Conservation (phyloP, 64 coral and sea anemone species). For the Porites lutea region DNA sequence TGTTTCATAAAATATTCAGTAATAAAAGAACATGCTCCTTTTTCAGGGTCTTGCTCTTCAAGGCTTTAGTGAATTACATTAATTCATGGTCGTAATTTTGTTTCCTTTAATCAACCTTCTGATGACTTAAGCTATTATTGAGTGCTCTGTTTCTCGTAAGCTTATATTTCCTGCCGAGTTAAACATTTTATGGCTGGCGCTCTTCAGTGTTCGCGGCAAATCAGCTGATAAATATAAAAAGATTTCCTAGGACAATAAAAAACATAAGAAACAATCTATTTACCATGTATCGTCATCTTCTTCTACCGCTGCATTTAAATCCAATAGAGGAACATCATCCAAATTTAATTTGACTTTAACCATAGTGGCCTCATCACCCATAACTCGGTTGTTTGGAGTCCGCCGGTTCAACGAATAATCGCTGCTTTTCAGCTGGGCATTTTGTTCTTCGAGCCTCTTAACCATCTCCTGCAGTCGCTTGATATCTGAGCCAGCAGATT, state of each 20-base stretch:
- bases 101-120: no score
- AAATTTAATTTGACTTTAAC: slow-evolving; percentile 73
- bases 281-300: slow-evolving; percentile 96
- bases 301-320: slow-evolving; percentile 72
- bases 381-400: background rate
- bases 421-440: slow-evolving; percentile 63
- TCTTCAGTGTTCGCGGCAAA: no score
- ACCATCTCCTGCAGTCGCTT: slow-evolving; percentile 90
- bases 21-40: no score
- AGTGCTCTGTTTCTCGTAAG: no score
- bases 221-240: background rate
- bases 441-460: slow-evolving; percentile 77
- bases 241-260: background rate
- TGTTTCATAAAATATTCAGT: no score
- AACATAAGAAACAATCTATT: slow-evolving; percentile 6
- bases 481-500: slow-evolving; percentile 92
- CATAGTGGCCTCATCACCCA: slow-evolving; percentile 3
- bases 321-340: slow-evolving; percentile 86
- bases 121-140: no score
- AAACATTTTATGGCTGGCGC: no score
- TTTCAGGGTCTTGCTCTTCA: no score
- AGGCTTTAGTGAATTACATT: no score
- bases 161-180: no score
- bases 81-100: no score
- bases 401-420: slow-evolving; percentile 42